Percentiles rank a stretch among this genome's conserved stretches.
Evolutionary conservation across 2,888 invertebrate species (phyloP).

Genomic region (Ethmia dodecea): DNA sequence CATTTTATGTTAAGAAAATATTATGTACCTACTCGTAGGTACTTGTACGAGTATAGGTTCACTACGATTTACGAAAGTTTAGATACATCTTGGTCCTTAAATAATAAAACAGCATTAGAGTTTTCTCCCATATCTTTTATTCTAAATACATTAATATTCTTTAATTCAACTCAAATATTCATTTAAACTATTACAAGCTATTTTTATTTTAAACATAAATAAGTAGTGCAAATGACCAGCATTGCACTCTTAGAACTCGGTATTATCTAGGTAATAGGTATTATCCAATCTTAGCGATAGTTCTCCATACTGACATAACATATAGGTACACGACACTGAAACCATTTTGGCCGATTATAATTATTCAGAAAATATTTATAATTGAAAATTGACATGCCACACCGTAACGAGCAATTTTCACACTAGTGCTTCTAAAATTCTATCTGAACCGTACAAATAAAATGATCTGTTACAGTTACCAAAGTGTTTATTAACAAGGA

Average conservation of each 20-base stretch:
- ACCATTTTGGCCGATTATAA: slow-evolving; percentile 46
- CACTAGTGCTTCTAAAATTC: no score
- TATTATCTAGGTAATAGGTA: slow-evolving; percentile 68
- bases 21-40: no score
- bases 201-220: slow-evolving; percentile 72
- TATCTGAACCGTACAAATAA: no score
- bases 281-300: slow-evolving; percentile 71
- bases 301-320: slow-evolving; percentile 64
- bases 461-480: no score
- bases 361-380: slow-evolving; percentile 24
- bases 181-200: slow-evolving; percentile 78
- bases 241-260: slow-evolving; percentile 73
- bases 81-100: no score
- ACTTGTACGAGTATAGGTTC: no score
- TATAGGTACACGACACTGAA: slow-evolving; percentile 54
- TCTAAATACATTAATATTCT: slow-evolving; percentile 78
- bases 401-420: no score
- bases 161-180: slow-evolving; percentile 76
- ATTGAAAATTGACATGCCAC: slow-evolving; percentile 13
- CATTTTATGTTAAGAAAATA: no score
- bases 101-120: slow-evolving; percentile 17
- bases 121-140: slow-evolving; percentile 75
- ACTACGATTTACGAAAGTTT: no score
- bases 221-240: slow-evolving; percentile 75
- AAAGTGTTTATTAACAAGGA: no score